These are phyloP conservation scores for Spatulosminthurus flaviceps DNA, from an alignment of 2,888 invertebrate species.

Conservation along the genomic window DNA sequence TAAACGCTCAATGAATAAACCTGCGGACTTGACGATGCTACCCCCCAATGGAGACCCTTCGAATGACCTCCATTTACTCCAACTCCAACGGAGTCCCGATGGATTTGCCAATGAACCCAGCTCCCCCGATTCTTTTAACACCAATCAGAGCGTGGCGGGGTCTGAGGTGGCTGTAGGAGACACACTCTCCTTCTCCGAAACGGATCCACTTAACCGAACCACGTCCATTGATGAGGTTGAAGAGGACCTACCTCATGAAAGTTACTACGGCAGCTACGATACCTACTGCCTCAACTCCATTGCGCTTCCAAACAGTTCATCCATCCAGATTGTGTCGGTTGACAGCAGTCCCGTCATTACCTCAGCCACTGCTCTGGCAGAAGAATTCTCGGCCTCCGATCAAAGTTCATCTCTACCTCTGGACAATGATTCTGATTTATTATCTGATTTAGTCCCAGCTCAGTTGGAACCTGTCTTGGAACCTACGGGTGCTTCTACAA, in stretches of 20 bases:
- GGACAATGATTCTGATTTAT: neutral
- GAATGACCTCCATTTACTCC: conserved; percentile 22
- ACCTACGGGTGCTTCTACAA: neutral
- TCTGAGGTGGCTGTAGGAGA: conserved; percentile 60
- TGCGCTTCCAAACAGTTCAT: conserved; percentile 39
- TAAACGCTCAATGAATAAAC: conserved; percentile 50
- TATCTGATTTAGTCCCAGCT: neutral
- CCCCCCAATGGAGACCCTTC: conserved; percentile 28
- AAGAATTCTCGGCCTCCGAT: conserved; percentile 6
- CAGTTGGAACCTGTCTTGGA: too few relatives aligned
- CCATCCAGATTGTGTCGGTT: conserved; percentile 35
- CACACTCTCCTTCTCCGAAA: conserved; percentile 59
- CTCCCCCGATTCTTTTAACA: conserved; percentile 63
- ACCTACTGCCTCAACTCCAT: conserved; percentile 15
- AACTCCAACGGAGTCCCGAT: conserved; percentile 52
- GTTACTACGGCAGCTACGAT: conserved; percentile 20
- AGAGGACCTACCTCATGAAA: conserved; percentile 62
- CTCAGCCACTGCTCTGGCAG: neutral
- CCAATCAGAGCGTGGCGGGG: conserved; percentile 63
- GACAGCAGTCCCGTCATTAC: conserved; percentile 19
- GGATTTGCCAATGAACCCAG: conserved; percentile 57
- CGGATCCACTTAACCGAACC: conserved; percentile 62
- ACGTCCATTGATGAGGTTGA: conserved; percentile 64
- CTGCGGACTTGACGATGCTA: conserved; percentile 55
- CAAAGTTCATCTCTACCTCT: conserved; percentile 20